phyloP scores from a whole-genome alignment of 2,113 vertebrate species.

The Mystacornis crossleyi region DNA sequence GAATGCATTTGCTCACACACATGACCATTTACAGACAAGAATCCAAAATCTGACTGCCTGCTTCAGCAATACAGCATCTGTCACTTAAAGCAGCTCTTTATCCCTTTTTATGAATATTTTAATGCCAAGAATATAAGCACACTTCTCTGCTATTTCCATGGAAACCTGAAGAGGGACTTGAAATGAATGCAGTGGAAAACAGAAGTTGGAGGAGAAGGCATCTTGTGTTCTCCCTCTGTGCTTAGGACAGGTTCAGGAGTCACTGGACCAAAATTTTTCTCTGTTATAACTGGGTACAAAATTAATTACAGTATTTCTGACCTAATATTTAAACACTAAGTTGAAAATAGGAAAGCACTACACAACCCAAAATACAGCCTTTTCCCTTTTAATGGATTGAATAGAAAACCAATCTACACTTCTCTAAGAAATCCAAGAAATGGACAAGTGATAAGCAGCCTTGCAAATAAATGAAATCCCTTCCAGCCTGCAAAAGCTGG shows the following conservation, averaged over 20 bases:
- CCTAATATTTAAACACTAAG: background rate
- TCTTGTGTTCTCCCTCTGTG: background rate
- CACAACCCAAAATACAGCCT: background rate
- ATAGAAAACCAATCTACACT: background rate
- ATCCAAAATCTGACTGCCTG: background rate
- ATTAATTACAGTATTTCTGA: background rate
- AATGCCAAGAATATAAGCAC: slow-evolving; percentile 47
- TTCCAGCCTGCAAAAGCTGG: background rate
- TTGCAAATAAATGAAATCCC: background rate
- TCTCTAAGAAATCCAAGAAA: background rate
- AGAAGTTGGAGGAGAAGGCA: slow-evolving; percentile 9
- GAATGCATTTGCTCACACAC: background rate
- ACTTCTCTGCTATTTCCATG: slow-evolving; percentile 67
- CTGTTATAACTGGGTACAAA: background rate
- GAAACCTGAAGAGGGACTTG: slow-evolving; percentile 60
- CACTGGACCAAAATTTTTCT: background rate
- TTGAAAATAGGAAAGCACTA: background rate
- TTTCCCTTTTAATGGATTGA: background rate
- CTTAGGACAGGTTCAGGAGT: background rate
- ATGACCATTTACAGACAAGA: background rate
- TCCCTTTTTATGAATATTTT: slow-evolving; percentile 62
- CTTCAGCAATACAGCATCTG: slow-evolving; percentile 50
- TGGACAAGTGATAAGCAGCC: background rate
- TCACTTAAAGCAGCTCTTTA: slow-evolving; percentile 43
- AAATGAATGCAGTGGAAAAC: slow-evolving; percentile 23